Evolutionary conservation across 2,888 invertebrate genomes (phyloP).

Genomic region (Drosophila kokeensis): DNA sequence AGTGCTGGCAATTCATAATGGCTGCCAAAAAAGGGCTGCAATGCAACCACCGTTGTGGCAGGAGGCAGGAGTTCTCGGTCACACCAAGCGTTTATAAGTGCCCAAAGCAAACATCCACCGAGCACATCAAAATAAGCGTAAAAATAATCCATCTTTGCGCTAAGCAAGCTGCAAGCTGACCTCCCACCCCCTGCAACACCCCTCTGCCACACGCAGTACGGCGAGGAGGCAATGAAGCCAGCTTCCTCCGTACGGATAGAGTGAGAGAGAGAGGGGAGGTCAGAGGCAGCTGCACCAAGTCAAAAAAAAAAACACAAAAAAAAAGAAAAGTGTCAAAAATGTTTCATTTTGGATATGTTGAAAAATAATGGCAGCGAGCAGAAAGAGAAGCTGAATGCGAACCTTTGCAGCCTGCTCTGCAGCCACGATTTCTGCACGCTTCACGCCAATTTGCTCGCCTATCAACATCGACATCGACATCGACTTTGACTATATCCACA

Average conservation of each 20-base stretch:
- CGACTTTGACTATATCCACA: constrained; percentile 43
- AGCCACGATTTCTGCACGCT: constrained; percentile 84
- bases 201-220: constrained; percentile 17
- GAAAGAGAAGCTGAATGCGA: constrained; percentile 25
- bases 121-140: constrained; percentile 83
- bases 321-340: constrained; percentile 75
- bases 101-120: constrained; percentile 83
- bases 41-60: constrained; percentile 34
- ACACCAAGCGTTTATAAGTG: constrained; percentile 84
- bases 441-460: constrained; percentile 85
- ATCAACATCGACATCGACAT: constrained; percentile 67
- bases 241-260: constrained; percentile 20
- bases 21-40: constrained; percentile 46
- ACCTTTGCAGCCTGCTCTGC: constrained; percentile 43
- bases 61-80: constrained; percentile 46
- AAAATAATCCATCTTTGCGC: constrained; percentile 77
- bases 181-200: not conserved
- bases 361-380: constrained; percentile 69
- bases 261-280: constrained; percentile 13
- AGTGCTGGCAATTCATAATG: constrained; percentile 52
- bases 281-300: constrained; percentile 61
- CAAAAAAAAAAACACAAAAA: constrained; percentile 13
- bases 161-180: constrained; percentile 69
- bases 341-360: constrained; percentile 78
- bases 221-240: constrained; percentile 25